Conservation (phyloP, 2,888 invertebrate species). For the Mystacides longicornis region DNA sequence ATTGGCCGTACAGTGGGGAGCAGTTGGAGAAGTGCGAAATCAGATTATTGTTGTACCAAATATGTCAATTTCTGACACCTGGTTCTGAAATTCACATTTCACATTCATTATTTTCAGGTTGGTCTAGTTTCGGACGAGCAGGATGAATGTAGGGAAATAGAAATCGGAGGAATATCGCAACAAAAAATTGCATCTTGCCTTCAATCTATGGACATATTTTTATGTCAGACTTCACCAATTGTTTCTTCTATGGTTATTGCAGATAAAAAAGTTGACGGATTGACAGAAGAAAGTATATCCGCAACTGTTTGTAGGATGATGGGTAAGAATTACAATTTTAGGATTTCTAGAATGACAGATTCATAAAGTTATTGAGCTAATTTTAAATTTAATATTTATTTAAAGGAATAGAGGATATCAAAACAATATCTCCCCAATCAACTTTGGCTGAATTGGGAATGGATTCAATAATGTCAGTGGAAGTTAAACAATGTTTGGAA, state of each 20-base stretch:
- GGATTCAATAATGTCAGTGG: slow-evolving; percentile 96
- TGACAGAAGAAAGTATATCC: slow-evolving; percentile 58
- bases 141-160: slow-evolving; percentile 59
- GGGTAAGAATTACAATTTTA: slow-evolving; percentile 36
- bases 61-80: too few species aligned
- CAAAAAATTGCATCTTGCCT: slow-evolving; percentile 81
- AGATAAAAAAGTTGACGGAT: slow-evolving; percentile 61
- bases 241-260: slow-evolving; percentile 84
- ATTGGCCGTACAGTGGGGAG: slow-evolving; percentile 88
- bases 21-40: slow-evolving; percentile 78
- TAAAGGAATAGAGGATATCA: slow-evolving; percentile 57
- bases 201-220: slow-evolving; percentile 61
- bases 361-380: too few species aligned
- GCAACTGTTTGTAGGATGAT: slow-evolving; percentile 65
- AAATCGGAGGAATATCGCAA: slow-evolving; percentile 74
- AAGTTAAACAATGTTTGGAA: slow-evolving; percentile 89
- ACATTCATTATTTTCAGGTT: too few species aligned
- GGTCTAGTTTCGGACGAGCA: slow-evolving; percentile 74
- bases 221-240: slow-evolving; percentile 57
- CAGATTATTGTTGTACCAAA: too few species aligned
- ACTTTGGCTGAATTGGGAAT: slow-evolving; percentile 87
- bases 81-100: too few species aligned
- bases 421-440: slow-evolving; percentile 60
- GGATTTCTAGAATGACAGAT: too few species aligned
- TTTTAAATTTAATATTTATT: not conserved